A percentile compares a stretch with the other conserved stretches of the same genome.
These are phyloP conservation scores for Drosophila ercepeae DNA, from an alignment of 1,140 invertebrate species.

Conservation along the genomic window DNA sequence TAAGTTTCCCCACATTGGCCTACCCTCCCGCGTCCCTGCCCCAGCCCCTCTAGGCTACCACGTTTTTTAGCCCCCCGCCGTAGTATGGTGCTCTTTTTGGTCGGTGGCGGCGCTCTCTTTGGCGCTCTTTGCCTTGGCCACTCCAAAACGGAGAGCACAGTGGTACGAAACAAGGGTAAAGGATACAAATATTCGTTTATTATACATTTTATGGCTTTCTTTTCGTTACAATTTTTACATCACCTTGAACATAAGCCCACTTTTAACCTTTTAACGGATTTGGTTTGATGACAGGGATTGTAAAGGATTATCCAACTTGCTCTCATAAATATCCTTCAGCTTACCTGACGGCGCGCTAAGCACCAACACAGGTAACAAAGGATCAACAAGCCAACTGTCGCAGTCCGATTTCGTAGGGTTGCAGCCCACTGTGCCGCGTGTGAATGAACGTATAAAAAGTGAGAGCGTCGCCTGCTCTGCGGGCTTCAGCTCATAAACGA, in stretches of 20 bases:
- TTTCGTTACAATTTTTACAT: not conserved
- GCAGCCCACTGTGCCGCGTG: slow-evolving; percentile 64
- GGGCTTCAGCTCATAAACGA: slow-evolving; percentile 73
- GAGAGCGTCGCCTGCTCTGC: slow-evolving; percentile 55
- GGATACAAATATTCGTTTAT: not conserved
- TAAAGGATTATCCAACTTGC: slow-evolving; percentile 23
- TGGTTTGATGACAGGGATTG: slow-evolving; percentile 6
- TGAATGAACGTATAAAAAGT: slow-evolving; percentile 82
- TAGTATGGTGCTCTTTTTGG: slow-evolving; percentile 1
- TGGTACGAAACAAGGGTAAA: not conserved
- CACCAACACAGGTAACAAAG: slow-evolving; percentile 6
- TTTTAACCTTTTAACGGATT: slow-evolving; percentile 6
- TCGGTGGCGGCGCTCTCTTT: slow-evolving; percentile 11
- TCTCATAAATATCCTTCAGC: not conserved
- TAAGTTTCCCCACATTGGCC: slow-evolving; percentile 10
- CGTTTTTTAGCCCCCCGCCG: not conserved
- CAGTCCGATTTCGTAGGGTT: too few species aligned
- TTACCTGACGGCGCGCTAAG: slow-evolving; percentile 6
- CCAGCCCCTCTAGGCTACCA: not conserved
- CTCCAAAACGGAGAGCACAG: slow-evolving; percentile 18
- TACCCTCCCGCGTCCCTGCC: not conserved
- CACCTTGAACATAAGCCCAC: not conserved
- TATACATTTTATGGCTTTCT: not conserved
- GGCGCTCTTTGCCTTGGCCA: slow-evolving; percentile 28
- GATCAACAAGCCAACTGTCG: not conserved